phyloP scores from a whole-genome alignment of 2,113 vertebrate species.

The Danio rerio region GRCz12tu NC_133182.1:63253501-63254000 shows the following conservation, averaged over 20 bases:
- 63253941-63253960: constrained; percentile 19
- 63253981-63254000: neutral
- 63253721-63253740: constrained; percentile 41
- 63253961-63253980: neutral
- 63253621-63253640: constrained; percentile 21
- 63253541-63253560: constrained; percentile 24
- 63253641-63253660: constrained; percentile 30
- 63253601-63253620: constrained; percentile 15
- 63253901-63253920: neutral
- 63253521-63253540: constrained; percentile 28
- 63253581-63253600: constrained; percentile 22
- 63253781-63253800: constrained; percentile 13
- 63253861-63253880: neutral
- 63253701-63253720: constrained; percentile 22
- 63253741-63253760: neutral
- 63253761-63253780: constrained; percentile 17
- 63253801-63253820: constrained; percentile 27
- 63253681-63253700: constrained; percentile 14
- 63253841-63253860: constrained; percentile 8
- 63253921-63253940: constrained; percentile 8
- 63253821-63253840: constrained; percentile 13
- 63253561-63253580: constrained; percentile 1
- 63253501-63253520: constrained; percentile 1
- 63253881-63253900: neutral
- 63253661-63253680: constrained; percentile 22